Percentiles rank a stretch among this genome's conserved stretches.
phyloP scores from a whole-genome alignment of 2,113 vertebrate species.

The Clinocottus analis region DNA sequence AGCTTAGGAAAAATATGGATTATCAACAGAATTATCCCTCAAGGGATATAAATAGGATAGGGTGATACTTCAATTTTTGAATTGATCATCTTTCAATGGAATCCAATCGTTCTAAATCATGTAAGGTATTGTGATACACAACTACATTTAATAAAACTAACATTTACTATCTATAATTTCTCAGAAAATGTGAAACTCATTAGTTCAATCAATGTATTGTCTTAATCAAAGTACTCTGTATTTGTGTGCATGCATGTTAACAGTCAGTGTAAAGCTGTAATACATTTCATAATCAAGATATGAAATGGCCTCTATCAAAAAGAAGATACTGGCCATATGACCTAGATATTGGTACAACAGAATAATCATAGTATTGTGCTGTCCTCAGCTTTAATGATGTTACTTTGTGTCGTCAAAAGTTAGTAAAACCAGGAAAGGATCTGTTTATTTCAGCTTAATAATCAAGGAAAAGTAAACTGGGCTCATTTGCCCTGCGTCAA shows the following conservation, averaged over 20 bases:
- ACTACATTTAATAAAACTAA: background rate
- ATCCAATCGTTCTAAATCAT: background rate
- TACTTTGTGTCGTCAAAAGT: constrained; percentile 18
- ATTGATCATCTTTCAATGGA: background rate
- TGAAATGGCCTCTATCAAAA: too few relatives aligned
- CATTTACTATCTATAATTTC: background rate
- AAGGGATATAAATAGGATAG: background rate
- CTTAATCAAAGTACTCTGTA: background rate
- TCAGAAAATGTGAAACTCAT: background rate
- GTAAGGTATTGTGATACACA: background rate
- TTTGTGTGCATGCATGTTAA: background rate
- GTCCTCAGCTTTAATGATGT: background rate
- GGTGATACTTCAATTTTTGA: background rate
- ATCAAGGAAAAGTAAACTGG: constrained; percentile 1
- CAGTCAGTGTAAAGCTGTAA: background rate
- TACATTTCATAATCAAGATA: too few relatives aligned
- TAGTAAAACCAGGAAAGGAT: background rate
- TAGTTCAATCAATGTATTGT: background rate
- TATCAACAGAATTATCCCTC: background rate
- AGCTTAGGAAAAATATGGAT: background rate
- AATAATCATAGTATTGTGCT: background rate
- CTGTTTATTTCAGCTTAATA: constrained; percentile 1
- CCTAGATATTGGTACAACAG: too few relatives aligned
- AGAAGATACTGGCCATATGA: too few relatives aligned
- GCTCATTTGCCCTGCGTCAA: background rate